Percentiles rank a stretch among this genome's conserved stretches.
phyloP scores from a whole-genome alignment of 1,140 invertebrate species.

The Goniozus legneri region DNA sequence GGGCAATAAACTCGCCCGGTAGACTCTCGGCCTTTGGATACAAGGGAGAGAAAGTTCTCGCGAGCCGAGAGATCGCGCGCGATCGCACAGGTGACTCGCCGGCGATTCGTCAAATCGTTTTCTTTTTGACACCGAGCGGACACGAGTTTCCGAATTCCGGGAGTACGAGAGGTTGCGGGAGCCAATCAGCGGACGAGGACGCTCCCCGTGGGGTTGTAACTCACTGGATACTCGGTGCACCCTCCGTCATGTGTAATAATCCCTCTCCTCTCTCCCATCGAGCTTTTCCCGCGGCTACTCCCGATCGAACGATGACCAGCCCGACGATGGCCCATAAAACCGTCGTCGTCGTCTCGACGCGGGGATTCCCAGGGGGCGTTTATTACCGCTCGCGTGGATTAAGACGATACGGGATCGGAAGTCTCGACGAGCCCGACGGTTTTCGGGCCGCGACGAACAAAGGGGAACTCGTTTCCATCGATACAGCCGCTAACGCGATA shows the following conservation, averaged over 20 bases:
- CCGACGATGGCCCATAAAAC: constrained; percentile 46
- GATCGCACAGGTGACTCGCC: not conserved
- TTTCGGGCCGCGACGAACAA: too few species aligned
- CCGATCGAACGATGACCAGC: constrained; percentile 32
- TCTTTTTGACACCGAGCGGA: too few species aligned
- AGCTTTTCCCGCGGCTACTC: not conserved
- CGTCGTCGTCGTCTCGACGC: constrained; percentile 10
- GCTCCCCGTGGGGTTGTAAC: not conserved
- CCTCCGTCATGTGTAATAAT: too few species aligned
- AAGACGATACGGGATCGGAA: constrained; percentile 46
- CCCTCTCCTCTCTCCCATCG: not conserved
- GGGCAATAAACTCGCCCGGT: constrained; percentile 13
- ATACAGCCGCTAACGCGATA: too few species aligned
- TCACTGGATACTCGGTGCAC: too few species aligned
- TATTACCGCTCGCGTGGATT: constrained; percentile 46
- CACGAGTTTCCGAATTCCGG: too few species aligned
- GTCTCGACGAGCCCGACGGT: constrained; percentile 28
- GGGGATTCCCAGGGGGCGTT: constrained; percentile 37
- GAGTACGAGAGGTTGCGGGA: too few species aligned
- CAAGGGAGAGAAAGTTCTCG: constrained; percentile 20
- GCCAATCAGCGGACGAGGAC: too few species aligned
- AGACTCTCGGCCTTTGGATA: not conserved
- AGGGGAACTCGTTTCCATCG: too few species aligned
- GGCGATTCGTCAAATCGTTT: not conserved
- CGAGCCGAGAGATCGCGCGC: not conserved